Evolutionary conservation across 2,888 invertebrate species (phyloP).

Genomic region (Metallyticus violacea): DNA sequence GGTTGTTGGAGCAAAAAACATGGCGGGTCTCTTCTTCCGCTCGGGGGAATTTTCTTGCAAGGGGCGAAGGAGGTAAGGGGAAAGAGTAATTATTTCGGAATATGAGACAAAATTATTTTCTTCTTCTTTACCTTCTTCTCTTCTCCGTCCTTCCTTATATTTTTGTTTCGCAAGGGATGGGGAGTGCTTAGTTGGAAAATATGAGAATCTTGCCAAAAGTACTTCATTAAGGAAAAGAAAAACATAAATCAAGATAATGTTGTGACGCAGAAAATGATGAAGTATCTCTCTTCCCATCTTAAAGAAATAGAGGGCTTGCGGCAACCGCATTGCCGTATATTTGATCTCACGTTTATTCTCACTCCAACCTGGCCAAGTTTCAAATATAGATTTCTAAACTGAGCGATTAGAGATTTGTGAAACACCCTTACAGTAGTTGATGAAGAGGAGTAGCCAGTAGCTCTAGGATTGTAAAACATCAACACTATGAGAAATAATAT

Average conservation of each 20-base stretch:
- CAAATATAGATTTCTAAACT: background rate
- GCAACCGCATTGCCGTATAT: background rate
- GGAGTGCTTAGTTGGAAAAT: background rate
- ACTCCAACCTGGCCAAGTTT: background rate
- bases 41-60: background rate
- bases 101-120: background rate
- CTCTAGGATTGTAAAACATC: background rate
- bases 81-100: conserved; percentile 3
- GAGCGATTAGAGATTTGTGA: background rate
- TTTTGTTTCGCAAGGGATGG: background rate
- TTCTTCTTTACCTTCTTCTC: background rate
- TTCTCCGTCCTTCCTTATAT: background rate
- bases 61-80: background rate
- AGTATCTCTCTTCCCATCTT: background rate
- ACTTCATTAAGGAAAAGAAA: background rate
- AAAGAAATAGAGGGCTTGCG: background rate
- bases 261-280: background rate
- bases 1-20: conserved; percentile 9
- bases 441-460: background rate
- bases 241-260: background rate
- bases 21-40: conserved; percentile 6
- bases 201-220: background rate
- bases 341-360: too few relatives aligned
- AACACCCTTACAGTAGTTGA: background rate
- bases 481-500: too few relatives aligned